phyloP scores from a whole-genome alignment of 2,797 vertebrate species.

The Onychomys arenicola region DNA sequence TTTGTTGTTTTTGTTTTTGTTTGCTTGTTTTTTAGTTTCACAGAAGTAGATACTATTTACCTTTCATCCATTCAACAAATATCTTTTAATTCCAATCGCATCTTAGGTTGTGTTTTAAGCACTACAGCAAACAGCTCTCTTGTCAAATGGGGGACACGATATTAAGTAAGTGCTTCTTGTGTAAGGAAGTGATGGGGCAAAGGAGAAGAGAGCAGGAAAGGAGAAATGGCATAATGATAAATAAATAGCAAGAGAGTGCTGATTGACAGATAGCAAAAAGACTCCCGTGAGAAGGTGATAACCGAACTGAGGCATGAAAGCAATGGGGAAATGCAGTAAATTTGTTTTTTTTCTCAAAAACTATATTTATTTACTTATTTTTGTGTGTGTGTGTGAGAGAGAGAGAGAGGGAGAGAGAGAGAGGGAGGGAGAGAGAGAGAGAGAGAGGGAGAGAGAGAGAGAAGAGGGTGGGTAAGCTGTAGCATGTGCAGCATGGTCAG shows the following conservation, averaged over 20 bases:
- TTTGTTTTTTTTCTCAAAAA: background rate
- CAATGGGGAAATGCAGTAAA: background rate
- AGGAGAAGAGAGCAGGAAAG: background rate
- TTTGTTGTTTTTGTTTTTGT: conserved; percentile 1
- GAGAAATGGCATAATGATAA: background rate
- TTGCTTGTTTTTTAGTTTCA: conserved; percentile 16
- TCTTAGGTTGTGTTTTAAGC: background rate
- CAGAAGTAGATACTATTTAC: background rate
- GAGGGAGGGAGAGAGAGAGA: no score
- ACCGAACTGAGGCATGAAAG: background rate
- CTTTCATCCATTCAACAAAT: conserved; percentile 31
- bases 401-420: no score
- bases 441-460: no score
- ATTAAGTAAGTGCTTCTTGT: background rate
- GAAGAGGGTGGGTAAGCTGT: background rate
- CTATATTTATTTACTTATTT: background rate
- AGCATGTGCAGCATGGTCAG: background rate
- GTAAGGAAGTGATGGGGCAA: background rate
- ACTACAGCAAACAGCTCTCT: background rate
- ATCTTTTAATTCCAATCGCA: background rate
- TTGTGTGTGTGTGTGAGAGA: no score
- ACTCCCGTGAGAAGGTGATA: background rate
- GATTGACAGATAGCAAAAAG: background rate
- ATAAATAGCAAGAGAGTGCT: background rate
- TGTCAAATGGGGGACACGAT: background rate